Evolutionary conservation across 1,140 invertebrate species (phyloP), one percentile per base, ranked within the genome.

Genomic region (Monomorium pharaonis): DNA sequence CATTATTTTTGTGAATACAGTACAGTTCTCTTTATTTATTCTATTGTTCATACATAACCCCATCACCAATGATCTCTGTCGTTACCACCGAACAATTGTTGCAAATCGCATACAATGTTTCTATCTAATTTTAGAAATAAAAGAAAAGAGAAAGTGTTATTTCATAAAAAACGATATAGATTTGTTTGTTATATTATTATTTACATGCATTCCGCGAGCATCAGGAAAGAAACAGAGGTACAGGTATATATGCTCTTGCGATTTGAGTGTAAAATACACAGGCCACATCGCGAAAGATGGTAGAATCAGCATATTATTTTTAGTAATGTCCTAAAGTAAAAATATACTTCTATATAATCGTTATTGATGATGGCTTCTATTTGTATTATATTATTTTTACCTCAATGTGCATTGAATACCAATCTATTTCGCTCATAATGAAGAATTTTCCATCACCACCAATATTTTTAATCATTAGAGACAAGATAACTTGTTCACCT

Each of bases 401-500:
- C 77, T 88, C 65, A 21, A 94, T 89, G 49, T 90, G 70, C 89
- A 92, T 92, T 4, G 85, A 89, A 42, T 84, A 87, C 94, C 94
- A 95, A 54, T 94, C 93, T 10, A 90, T 86, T 81, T 94, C 94
- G 49, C 91, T 94, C 70, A 94, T 92, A 30, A 93, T 75, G 56
- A 94, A 94, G 88, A 95, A 94, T 70, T 74, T 88, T 30, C 91
- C 94, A 21, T 86, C 87, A 4, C 83, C 89, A 16, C 94, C 94
- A 12, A 85, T 6, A 72, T 94, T 95, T 84, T 89, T 90, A 16
- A 95, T 74, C 54, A 76, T 81, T 14, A 90, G 85, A 0, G 85
- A 30, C 7, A 92, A 76, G 7, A 75, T 62, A 16, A 87, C 72
- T 49, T 87, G 37, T 63, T 93, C 92, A 3, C 93, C 93, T 10